These are phyloP conservation scores for Myiothlypis chrysogaster DNA, from an alignment of 2,797 vertebrate genomes.

Conservation along the genomic window DNA sequence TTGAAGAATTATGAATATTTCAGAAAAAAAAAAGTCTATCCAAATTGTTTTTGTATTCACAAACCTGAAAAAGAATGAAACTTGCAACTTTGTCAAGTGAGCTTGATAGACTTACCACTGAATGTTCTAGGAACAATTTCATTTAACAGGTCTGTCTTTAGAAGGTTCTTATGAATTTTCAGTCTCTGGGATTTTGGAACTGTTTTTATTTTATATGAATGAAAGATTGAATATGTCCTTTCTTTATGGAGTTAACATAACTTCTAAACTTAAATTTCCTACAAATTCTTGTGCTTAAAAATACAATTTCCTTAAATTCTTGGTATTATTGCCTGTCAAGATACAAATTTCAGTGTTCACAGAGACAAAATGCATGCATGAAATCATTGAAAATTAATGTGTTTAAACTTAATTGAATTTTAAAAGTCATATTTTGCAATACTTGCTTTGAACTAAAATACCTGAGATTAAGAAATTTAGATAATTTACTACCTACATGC, in stretches of 20 bases:
- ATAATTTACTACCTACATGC: neutral
- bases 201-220: neutral
- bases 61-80: neutral
- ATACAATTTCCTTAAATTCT: neutral
- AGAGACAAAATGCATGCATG: neutral
- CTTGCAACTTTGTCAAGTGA: neutral
- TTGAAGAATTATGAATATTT: neutral
- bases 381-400: neutral
- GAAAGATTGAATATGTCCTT: neutral
- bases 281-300: neutral
- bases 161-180: neutral
- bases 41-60: neutral
- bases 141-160: neutral
- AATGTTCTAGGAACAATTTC: neutral
- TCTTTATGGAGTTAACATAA: neutral
- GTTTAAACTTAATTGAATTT: conserved; percentile 19
- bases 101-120: neutral
- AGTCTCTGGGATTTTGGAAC: neutral
- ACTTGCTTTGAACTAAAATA: conserved; percentile 15
- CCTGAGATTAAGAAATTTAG: neutral
- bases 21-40: neutral
- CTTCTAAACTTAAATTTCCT: neutral
- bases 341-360: neutral
- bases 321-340: neutral
- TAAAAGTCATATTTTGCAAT: neutral